Evolutionary conservation across 2,888 invertebrate species (phyloP).

Genomic region (Oxytorus armatus): DNA sequence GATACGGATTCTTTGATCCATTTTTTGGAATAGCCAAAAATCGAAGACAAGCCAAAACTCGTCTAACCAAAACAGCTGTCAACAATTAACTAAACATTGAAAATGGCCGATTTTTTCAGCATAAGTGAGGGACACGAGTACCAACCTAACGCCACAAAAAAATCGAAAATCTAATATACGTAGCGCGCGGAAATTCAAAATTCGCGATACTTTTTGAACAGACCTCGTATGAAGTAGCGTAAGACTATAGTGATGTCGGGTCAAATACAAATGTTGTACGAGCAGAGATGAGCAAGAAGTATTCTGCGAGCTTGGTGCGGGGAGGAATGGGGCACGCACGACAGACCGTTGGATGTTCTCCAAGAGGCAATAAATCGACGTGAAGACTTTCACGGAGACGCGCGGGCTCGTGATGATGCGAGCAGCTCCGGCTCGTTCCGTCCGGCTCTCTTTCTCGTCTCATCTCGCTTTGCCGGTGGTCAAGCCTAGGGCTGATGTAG

Average conservation of each 20-base stretch:
- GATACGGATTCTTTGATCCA: no score
- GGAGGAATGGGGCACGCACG: slow-evolving; percentile 51
- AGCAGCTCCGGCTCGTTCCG: slow-evolving; percentile 58
- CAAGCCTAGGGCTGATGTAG: slow-evolving; percentile 61
- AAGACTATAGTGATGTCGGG: slow-evolving; percentile 39
- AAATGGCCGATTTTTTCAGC: no score
- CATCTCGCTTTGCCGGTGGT: slow-evolving; percentile 67
- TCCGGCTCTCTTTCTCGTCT: slow-evolving; percentile 53
- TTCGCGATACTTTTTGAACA: no score
- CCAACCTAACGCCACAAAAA: no score
- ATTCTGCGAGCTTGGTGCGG: slow-evolving; percentile 14
- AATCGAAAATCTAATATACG: no score
- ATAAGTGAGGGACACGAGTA: no score
- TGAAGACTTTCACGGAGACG: slow-evolving; percentile 66
- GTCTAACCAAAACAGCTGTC: no score
- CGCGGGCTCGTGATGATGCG: slow-evolving; percentile 59
- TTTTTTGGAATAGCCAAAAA: no score
- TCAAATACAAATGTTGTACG: slow-evolving; percentile 35
- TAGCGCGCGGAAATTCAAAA: no score
- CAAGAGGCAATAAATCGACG: slow-evolving; percentile 67
- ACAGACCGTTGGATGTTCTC: slow-evolving; percentile 55
- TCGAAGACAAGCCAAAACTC: no score
- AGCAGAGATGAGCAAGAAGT: slow-evolving; percentile 50
- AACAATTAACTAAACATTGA: no score
- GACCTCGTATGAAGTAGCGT: slow-evolving; percentile 11